Conservation (phyloP, 2,888 invertebrate species). For the Mycogona germanica region DNA sequence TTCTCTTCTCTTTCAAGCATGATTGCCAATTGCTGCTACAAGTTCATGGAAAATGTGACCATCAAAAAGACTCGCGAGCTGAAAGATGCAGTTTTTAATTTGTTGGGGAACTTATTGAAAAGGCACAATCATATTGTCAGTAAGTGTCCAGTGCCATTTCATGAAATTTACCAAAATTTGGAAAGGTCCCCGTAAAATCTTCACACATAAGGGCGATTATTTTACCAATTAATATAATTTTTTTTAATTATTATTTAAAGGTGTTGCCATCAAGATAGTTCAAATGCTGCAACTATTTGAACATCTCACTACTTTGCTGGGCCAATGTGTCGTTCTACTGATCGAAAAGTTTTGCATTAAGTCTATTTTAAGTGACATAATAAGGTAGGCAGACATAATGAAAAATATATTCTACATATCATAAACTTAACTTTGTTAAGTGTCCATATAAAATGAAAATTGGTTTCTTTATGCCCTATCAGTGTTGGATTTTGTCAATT, state of each 20-base stretch:
- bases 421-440: too few species aligned
- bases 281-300: conserved; percentile 64
- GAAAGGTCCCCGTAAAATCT: background rate
- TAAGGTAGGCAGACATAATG: conserved; percentile 33
- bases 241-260: conserved; percentile 27
- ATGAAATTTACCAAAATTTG: conserved; percentile 5
- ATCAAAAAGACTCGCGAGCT: conserved; percentile 43
- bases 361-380: conserved; percentile 57
- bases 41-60: conserved; percentile 38
- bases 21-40: conserved; percentile 53
- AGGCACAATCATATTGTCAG: conserved; percentile 64
- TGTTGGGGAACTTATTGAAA: conserved; percentile 66
- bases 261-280: conserved; percentile 35
- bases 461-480: too few species aligned
- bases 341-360: conserved; percentile 52
- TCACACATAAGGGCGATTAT: too few species aligned
- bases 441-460: too few species aligned
- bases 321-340: conserved; percentile 55
- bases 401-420: too few species aligned
- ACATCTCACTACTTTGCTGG: conserved; percentile 52
- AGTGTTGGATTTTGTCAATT: background rate
- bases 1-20: conserved; percentile 11
- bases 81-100: conserved; percentile 60
- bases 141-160: conserved; percentile 26
- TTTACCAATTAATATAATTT: conserved; percentile 21